Conservation (phyloP, 1,140 invertebrate genomes). For the Holotrichia oblita region DNA sequence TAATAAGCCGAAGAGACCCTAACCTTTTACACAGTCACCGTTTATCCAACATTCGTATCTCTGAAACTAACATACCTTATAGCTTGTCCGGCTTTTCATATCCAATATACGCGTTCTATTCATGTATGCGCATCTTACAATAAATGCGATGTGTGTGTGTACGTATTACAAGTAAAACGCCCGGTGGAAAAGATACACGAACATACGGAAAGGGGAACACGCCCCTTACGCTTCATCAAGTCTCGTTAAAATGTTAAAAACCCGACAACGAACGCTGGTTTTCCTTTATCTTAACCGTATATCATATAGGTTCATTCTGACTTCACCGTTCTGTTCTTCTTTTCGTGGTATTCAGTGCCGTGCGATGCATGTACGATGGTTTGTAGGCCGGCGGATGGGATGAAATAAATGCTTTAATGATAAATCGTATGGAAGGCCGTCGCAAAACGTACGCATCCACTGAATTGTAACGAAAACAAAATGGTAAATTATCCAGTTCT, state of each 20-base stretch:
- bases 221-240: conserved; percentile 4
- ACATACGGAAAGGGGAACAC: background rate
- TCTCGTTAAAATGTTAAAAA: conserved; percentile 13
- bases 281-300: conserved; percentile 5
- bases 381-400: background rate
- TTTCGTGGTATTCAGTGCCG: too few species aligned
- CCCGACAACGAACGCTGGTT: background rate
- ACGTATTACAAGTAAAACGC: background rate
- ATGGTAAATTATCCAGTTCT: background rate
- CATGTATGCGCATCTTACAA: too few species aligned
- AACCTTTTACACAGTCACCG: background rate
- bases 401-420: background rate
- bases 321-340: too few species aligned
- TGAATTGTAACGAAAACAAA: conserved; percentile 13
- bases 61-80: background rate
- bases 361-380: too few species aligned
- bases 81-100: background rate
- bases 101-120: background rate
- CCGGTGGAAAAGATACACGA: background rate
- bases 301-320: background rate
- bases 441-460: background rate
- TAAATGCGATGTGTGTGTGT: too few species aligned
- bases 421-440: background rate
- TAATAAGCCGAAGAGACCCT: too few species aligned
- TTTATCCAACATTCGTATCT: background rate